Percentiles rank a stretch among this genome's conserved stretches.
Evolutionary conservation across 64 coral and sea anemone species (phyloP).

Genomic region (Orbicella faveolata): DNA sequence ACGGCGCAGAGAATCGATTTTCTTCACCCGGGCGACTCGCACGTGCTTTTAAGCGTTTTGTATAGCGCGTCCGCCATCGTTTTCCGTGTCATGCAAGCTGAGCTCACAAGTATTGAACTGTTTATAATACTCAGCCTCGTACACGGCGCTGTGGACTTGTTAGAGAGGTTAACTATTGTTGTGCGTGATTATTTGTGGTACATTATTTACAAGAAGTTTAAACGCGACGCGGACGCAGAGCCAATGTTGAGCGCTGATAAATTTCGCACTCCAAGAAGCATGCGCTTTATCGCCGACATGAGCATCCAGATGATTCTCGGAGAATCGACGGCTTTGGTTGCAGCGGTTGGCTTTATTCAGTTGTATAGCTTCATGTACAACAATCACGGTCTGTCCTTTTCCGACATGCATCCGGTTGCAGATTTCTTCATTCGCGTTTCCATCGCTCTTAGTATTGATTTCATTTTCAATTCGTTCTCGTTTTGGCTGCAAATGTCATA

Average conservation of each 20-base stretch:
- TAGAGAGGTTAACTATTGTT: slow-evolving; percentile 62
- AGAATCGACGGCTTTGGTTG: slow-evolving; percentile 60
- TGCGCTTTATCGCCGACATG: slow-evolving; percentile 69
- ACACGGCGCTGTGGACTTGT: slow-evolving; percentile 57
- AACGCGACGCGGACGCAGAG: not conserved
- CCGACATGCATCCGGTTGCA: slow-evolving; percentile 26
- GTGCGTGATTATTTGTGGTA: slow-evolving; percentile 69
- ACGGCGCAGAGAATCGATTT: slow-evolving; percentile 64
- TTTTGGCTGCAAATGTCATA: slow-evolving; percentile 70
- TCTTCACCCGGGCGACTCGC: slow-evolving; percentile 30
- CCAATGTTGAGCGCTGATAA: slow-evolving; percentile 11
- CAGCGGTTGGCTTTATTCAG: slow-evolving; percentile 69
- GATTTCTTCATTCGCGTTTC: slow-evolving; percentile 50
- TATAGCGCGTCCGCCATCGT: slow-evolving; percentile 57
- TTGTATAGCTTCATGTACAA: slow-evolving; percentile 60
- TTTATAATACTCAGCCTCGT: slow-evolving; percentile 62
- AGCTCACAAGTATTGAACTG: slow-evolving; percentile 56
- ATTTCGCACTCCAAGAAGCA: slow-evolving; percentile 66
- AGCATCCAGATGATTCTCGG: slow-evolving; percentile 72
- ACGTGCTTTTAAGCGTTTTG: slow-evolving; percentile 37
- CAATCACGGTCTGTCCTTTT: slow-evolving; percentile 25
- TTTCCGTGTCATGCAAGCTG: slow-evolving; percentile 71
- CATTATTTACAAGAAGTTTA: slow-evolving; percentile 62
- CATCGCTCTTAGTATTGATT: slow-evolving; percentile 59
- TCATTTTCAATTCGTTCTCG: slow-evolving; percentile 74